phyloP scores from a whole-genome alignment of 2,888 invertebrate genomes.

The Alloscopus bannaensis region DNA sequence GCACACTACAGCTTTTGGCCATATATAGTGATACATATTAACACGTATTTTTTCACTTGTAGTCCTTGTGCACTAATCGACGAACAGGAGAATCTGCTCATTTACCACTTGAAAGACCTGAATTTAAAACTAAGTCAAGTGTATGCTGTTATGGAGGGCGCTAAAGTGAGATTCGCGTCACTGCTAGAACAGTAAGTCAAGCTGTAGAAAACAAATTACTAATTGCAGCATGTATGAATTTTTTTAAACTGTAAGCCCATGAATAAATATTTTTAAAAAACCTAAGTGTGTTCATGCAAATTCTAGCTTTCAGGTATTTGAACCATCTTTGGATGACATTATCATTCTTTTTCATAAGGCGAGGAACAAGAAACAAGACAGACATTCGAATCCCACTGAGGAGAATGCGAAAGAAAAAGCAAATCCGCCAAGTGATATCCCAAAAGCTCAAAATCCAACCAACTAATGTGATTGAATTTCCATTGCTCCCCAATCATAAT shows the following conservation, averaged over 20 bases:
- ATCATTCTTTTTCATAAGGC: slow-evolving; percentile 54
- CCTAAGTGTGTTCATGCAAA: slow-evolving; percentile 24
- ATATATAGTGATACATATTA: not conserved
- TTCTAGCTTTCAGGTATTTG: slow-evolving; percentile 64
- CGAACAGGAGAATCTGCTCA: slow-evolving; percentile 61
- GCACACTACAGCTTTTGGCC: not conserved
- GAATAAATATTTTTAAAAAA: too few species aligned
- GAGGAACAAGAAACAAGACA: slow-evolving; percentile 18
- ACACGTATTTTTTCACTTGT: slow-evolving; percentile 1
- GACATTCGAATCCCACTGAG: not conserved
- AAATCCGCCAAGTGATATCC: not conserved
- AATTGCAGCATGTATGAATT: not conserved
- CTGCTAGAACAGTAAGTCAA: slow-evolving; percentile 62
- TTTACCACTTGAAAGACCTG: slow-evolving; percentile 61
- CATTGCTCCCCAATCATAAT: slow-evolving; percentile 7
- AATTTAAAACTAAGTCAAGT: slow-evolving; percentile 53
- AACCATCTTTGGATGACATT: slow-evolving; percentile 64
- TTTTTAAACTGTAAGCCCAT: too few species aligned
- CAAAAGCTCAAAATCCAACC: not conserved
- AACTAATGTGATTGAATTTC: not conserved
- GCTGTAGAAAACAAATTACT: not conserved
- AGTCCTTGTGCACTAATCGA: slow-evolving; percentile 66
- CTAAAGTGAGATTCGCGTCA: slow-evolving; percentile 53
- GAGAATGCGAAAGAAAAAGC: slow-evolving; percentile 12
- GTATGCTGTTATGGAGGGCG: slow-evolving; percentile 62